Evolutionary conservation across 2,113 vertebrate species (phyloP).

Genomic region (Nycticryphes semicollaris): DNA sequence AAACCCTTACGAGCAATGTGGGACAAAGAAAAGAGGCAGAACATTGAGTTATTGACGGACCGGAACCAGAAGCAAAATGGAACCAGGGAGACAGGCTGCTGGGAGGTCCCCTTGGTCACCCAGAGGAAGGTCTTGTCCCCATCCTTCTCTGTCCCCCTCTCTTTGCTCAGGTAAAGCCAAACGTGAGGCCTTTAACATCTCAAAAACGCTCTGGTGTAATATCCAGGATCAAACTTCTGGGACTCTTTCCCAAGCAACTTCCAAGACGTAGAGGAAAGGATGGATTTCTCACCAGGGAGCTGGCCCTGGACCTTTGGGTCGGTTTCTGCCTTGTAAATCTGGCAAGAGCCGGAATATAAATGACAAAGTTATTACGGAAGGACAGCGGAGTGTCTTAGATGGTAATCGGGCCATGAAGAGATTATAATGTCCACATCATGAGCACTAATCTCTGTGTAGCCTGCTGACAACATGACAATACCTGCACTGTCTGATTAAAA

Average conservation of each 20-base stretch:
- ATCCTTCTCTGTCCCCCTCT: not conserved
- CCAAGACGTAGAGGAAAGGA: not conserved
- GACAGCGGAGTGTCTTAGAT: not conserved
- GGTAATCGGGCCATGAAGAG: not conserved
- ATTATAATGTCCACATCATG: constrained; percentile 1
- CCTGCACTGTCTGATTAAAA: not conserved
- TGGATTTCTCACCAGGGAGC: not conserved
- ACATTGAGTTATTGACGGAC: not conserved
- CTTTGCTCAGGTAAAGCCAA: not conserved
- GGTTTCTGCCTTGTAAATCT: not conserved
- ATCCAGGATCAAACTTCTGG: not conserved
- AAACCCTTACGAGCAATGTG: not conserved
- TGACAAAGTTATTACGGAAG: not conserved
- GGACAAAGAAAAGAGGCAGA: not conserved
- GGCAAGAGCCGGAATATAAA: not conserved
- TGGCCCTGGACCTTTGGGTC: not conserved
- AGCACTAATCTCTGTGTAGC: constrained; percentile 3
- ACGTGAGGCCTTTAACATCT: not conserved
- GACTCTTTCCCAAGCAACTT: not conserved
- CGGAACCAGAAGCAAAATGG: not conserved
- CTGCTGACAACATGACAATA: not conserved
- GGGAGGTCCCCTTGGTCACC: not conserved
- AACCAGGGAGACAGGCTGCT: not conserved
- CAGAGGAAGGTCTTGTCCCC: not conserved
- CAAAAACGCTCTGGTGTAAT: not conserved